Base-by-base conservation (phyloP, 2,888 invertebrate species). In the Hyles lineata region DNA sequence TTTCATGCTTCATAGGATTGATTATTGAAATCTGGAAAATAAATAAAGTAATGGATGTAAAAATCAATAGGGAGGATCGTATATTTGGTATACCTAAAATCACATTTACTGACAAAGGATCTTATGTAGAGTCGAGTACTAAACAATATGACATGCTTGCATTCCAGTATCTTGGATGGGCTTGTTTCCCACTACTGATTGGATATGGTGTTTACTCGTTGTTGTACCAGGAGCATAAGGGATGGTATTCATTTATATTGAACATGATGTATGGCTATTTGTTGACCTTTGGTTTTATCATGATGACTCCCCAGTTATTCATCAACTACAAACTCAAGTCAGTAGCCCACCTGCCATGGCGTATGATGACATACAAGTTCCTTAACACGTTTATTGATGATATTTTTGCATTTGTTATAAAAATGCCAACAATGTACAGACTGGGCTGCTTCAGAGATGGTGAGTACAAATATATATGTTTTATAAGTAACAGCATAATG, bases 281-380 rank as follows among this genome's bases (percentile, higher is more conserved):
- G 74, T 95, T 99, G 74, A 99, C 99, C 2, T 99, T 99, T 90
- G 99, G 99, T 76, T 99, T 99, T 90, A 99, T 99, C 74, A 99
- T 99, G 98, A 99, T 99, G 99, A 99, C 99, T n/a, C 99, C 99
- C 8, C 99, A 99, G 92, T 94, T 99, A 76, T 99, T 99, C 89
- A 99, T 99, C 82, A 99, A 99, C 95, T 99, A 99, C 94, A 99
- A 99, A 92, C 92, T 99, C 82, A 99, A 99, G 89, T 99, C 99
- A 23, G 99, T 99, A 1, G 99, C 99, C 15, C 99, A 99, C 95
- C 95, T 99, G 82, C 99, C 99, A 6, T 99, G 99, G 99, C 96
- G 99, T 75, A 99, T 99, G 99, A 97, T 99, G 96, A 99, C 99
- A 15, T 99, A 99, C 92, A 99, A 99, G 95, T 99, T 99, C 90